Base-by-base conservation (phyloP, 2,113 vertebrate genomes). In the Philantomba maxwellii region DNA sequence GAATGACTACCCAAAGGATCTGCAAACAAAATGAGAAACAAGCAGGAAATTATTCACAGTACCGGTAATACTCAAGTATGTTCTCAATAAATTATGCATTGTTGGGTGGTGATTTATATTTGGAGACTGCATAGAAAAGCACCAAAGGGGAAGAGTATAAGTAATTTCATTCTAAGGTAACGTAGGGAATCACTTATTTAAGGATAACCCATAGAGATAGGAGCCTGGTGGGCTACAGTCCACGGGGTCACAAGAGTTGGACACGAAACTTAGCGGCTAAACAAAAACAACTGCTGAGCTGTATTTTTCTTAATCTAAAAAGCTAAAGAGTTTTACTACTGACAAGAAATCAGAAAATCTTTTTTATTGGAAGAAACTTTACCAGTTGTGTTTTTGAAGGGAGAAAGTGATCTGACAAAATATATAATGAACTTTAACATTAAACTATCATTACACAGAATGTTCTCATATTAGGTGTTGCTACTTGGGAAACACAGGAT, bases 351-450 rank as follows among this genome's bases (percentile, higher is more conserved):
- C 55, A 81, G 47, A 58, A 9, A 2, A 3, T 53, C 21, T 92
- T 77, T 73, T 70, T 89, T 28, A 13, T 45, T 55, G 36, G 51
- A 86, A 39, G 26, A 43, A 83, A 95, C 77, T 57, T 77, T 45
- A 90, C 89, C 26, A 70, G 28, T 16, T 84, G 17, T 58, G 9
- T 81, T 83, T 91, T 75, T 93, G 81, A 84, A 92, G 39, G 33
- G 57, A 93, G 60, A 25, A 55, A 36, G 30, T 49, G 45, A 77
- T 66, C 39, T 60, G 53, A 75, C 21, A 70, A 51, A 91, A 78
- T 28, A 53, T 64, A 39, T 21, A 75, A 82, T 6, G 51, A 88
- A 73, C 39, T 33, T 91, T 7, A 15, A 13, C 45, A 49, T 84
- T 49, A 66, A 89, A 77, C 78, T 7, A 19, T 6, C 39, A 49